Percentiles rank a stretch among this genome's conserved stretches.
phyloP scores from a whole-genome alignment of 2,113 vertebrate species.

The Salvelinus alpinus region DNA sequence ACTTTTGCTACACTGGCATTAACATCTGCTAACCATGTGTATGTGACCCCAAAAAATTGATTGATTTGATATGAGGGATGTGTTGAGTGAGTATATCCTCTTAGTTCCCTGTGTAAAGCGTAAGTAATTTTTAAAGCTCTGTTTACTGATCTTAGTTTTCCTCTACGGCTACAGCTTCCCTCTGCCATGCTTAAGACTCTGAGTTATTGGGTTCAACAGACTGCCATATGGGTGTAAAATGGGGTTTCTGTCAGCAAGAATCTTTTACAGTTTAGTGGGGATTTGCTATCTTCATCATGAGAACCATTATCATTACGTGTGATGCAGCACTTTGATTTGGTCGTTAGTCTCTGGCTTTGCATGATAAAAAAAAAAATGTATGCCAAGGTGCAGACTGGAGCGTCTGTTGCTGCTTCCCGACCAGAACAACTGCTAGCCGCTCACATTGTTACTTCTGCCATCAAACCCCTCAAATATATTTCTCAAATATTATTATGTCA shows the following conservation, averaged over 20 bases:
- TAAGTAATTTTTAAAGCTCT: neutral
- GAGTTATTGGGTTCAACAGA: conserved; percentile 69
- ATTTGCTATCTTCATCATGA: conserved; percentile 74
- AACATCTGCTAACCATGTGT: no score
- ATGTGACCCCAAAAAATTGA: no score
- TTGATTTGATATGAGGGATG: neutral
- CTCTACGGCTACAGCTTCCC: conserved; percentile 23
- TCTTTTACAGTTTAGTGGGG: conserved; percentile 59
- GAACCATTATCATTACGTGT: conserved; percentile 69
- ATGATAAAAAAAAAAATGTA: conserved; percentile 76
- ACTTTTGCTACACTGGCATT: no score
- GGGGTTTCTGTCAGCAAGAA: conserved; percentile 57
- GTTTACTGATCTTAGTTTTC: conserved; percentile 28
- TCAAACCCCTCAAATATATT: conserved; percentile 63
- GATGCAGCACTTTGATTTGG: conserved; percentile 72
- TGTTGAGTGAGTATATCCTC: neutral
- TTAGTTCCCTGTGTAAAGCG: neutral
- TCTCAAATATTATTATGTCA: conserved; percentile 52
- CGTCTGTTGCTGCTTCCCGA: conserved; percentile 61
- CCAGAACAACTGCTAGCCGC: conserved; percentile 44
- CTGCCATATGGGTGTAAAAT: conserved; percentile 73
- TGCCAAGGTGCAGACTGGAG: conserved; percentile 54
- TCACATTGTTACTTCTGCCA: conserved; percentile 58
- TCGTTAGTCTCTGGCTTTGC: conserved; percentile 68
- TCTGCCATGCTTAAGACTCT: conserved; percentile 51